These are phyloP conservation scores for Criorhina ranunculi DNA, from an alignment of 2,888 invertebrate species.

Conservation along the genomic window DNA sequence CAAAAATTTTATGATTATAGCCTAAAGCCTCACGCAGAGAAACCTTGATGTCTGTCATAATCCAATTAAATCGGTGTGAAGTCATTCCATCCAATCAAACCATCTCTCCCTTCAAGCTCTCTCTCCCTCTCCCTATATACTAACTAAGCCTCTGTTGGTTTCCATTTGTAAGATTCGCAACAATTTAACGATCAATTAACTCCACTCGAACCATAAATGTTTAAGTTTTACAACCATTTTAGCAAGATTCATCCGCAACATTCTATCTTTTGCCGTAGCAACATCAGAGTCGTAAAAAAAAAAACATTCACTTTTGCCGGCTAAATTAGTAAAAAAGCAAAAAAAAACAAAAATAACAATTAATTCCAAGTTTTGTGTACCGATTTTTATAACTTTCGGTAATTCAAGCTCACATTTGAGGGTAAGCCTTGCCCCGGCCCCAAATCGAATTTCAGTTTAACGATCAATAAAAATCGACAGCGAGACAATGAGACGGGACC, in stretches of 20 bases:
- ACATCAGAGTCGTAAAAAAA: conserved; percentile 36
- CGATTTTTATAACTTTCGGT: conserved; percentile 77
- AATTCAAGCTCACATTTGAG: conserved; percentile 84
- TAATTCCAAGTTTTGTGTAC: conserved; percentile 32
- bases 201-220: conserved; percentile 56
- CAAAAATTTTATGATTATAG: too few species aligned
- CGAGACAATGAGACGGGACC: conserved; percentile 78
- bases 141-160: neutral
- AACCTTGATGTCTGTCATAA: neutral
- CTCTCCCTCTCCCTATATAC: too few species aligned
- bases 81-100: neutral
- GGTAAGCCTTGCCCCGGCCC: conserved; percentile 80
- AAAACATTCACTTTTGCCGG: conserved; percentile 49
- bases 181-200: conserved; percentile 74
- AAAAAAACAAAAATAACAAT: neutral
- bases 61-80: neutral
- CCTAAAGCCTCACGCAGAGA: neutral
- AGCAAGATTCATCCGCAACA: conserved; percentile 46
- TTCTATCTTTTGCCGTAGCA: conserved; percentile 29
- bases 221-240: conserved; percentile 43
- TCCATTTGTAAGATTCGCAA: conserved; percentile 51
- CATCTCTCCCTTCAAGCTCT: conserved; percentile 42
- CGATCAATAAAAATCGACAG: conserved; percentile 83
- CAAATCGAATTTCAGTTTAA: conserved; percentile 83
- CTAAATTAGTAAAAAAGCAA: conserved; percentile 35